Evolutionary conservation across 2,797 vertebrate genomes (phyloP).

Genomic region (Scolopax bukidnonensis): DNA sequence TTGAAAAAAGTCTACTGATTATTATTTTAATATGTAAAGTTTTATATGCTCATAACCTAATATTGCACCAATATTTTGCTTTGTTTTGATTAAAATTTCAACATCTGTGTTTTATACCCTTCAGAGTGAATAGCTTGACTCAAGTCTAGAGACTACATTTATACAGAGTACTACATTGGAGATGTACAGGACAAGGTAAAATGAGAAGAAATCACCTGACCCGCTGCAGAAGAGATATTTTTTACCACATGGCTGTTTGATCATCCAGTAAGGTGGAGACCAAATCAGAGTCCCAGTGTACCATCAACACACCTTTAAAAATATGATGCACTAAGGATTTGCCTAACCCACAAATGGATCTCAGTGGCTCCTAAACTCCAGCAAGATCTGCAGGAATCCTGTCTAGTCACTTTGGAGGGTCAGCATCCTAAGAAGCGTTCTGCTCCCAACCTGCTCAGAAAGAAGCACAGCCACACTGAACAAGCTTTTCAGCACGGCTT

Average conservation of each 20-base stretch:
- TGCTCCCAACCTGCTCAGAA: background rate
- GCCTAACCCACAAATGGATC: background rate
- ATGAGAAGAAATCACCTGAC: background rate
- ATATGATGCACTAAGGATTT: background rate
- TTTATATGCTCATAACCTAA: background rate
- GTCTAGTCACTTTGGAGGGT: background rate
- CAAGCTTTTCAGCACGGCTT: background rate
- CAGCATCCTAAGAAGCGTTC: background rate
- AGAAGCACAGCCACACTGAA: background rate
- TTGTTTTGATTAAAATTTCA: background rate
- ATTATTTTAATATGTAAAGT: background rate
- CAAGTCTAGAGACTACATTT: background rate
- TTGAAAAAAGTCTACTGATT: background rate
- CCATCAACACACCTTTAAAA: background rate
- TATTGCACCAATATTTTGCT: background rate
- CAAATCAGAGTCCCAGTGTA: background rate
- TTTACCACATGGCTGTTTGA: background rate
- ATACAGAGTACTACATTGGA: background rate
- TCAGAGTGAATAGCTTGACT: background rate
- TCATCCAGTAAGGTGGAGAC: background rate
- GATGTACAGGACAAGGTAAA: background rate
- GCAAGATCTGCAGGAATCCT: background rate
- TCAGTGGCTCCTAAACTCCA: background rate
- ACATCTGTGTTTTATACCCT: background rate
- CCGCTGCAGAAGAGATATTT: background rate